A percentile compares a stretch with the other conserved stretches of the same genome.
These are phyloP conservation scores for Rhopalosiphum padi DNA, from an alignment of 1,140 invertebrate species.

Conservation along the genomic window DNA sequence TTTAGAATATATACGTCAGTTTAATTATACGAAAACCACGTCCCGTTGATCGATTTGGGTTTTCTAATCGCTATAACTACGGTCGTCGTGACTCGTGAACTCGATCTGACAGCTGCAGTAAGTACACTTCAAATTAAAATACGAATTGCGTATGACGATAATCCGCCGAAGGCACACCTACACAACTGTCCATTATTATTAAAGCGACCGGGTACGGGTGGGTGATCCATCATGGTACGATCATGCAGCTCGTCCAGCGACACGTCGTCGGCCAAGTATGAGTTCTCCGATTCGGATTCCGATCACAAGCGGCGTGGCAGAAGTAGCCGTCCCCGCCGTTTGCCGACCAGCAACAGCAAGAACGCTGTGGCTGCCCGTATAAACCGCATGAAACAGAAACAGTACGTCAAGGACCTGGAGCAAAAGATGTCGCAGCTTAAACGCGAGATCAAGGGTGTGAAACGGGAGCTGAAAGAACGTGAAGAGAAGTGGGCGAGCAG, in stretches of 20 bases:
- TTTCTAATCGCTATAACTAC: not conserved
- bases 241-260: not conserved
- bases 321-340: not conserved
- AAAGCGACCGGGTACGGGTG: not conserved
- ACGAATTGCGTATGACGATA: not conserved
- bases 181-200: not conserved
- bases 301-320: not conserved
- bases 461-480: not conserved
- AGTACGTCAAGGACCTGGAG: slow-evolving; percentile 40
- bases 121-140: slow-evolving; percentile 3
- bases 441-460: not conserved
- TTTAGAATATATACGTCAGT: not conserved
- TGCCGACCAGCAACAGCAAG: slow-evolving; percentile 51
- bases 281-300: slow-evolving; percentile 36
- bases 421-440: not conserved
- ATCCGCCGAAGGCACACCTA: not conserved
- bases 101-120: not conserved
- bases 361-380: slow-evolving; percentile 42
- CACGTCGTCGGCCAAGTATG: not conserved
- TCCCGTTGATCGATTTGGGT: not conserved
- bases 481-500: slow-evolving; percentile 10
- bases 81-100: not conserved
- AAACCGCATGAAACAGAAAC: slow-evolving; percentile 50
- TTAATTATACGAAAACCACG: not conserved
- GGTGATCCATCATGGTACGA: not conserved